Base-by-base conservation (phyloP, 2,113 vertebrate genomes). In the Lates calcarifer region DNA sequence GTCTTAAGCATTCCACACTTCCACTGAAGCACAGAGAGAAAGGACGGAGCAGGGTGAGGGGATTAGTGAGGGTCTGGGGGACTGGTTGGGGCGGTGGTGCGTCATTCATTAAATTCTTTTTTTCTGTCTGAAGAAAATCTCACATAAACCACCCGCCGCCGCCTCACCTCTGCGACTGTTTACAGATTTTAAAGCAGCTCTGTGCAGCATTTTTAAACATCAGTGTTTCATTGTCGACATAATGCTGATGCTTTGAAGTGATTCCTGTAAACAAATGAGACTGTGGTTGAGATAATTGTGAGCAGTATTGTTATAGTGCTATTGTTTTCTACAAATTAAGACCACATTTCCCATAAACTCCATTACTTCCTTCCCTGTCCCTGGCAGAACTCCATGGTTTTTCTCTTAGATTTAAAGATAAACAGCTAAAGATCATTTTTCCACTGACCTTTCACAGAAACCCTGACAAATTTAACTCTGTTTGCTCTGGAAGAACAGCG, bases 11-110 rank as follows among this genome's bases (percentile, higher is more conserved):
- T 89, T 89, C 84, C 87, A 22, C 61, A 22, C 35, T 9, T 79
- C 20, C 84, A 82, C 35, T 79, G 74, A 74, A 77, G 81, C 83
- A 74, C 4, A 76, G 82, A 79, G 78, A 76, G 75, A 66, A 58
- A 39, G 69, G 64, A 67, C 28, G 67, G 61, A 43, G 69, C 56
- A 11, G 61, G 57, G 35, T 20, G 72, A 58, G 63, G 67, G 72
- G 80, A 69, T 79, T 79, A 80, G 72, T 10, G 66, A n/a, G 77
- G 81, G 33, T 14, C 71, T 69, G 31, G 10, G 39, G 14, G 26
- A 1, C 20, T 1, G 41, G 6, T 3, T 2, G 20, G 6, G 18
- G 5, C 10, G 24, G 26, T 8, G 18, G 29, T 67, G 14, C n/a
- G 2, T 67, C 74, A 57, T 43, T 58, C 35, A 33, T 45, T 33